Conservation (phyloP, 30 jellyfish, hydroid and myxozoan genomes). For the Aurelia aurita region DNA sequence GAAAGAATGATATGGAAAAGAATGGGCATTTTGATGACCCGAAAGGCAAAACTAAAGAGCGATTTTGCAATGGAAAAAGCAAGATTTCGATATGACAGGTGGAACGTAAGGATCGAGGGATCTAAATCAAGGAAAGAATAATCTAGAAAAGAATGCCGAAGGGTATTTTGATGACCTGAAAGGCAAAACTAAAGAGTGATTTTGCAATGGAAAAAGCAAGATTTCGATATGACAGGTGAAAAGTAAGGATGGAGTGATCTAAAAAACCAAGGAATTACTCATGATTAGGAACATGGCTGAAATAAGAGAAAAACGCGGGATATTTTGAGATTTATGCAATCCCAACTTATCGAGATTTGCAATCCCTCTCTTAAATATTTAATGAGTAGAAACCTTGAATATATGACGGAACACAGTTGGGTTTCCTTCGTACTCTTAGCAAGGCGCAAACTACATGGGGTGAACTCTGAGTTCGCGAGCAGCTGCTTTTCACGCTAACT, state of each 20-base stretch:
- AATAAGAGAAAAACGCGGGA: constrained; percentile 22
- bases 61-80: constrained; percentile 8
- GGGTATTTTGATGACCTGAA: no score
- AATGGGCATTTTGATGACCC: no score
- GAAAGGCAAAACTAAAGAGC: not conserved
- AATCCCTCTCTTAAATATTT: constrained; percentile 31
- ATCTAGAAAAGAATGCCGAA: no score
- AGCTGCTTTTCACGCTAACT: constrained; percentile 37
- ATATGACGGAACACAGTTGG: constrained; percentile 54
- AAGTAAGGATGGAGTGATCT: constrained; percentile 5
- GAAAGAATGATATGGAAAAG: no score
- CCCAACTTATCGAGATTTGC: constrained; percentile 48
- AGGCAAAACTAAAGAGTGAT: not conserved
- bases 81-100: constrained; percentile 1
- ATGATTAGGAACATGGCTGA: constrained; percentile 6
- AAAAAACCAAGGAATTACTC: constrained; percentile 37
- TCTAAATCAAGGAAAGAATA: no score
- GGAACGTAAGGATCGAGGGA: constrained; percentile 1
- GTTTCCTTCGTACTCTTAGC: constrained; percentile 26
- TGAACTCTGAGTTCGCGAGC: not conserved
- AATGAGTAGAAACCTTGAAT: constrained; percentile 20
- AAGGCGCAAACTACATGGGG: constrained; percentile 2
- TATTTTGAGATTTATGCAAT: constrained; percentile 38
- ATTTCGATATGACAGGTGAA: constrained; percentile 14
- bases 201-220: constrained; percentile 8